Conservation (phyloP, 2,888 invertebrate genomes). For the Pteria penguin region DNA sequence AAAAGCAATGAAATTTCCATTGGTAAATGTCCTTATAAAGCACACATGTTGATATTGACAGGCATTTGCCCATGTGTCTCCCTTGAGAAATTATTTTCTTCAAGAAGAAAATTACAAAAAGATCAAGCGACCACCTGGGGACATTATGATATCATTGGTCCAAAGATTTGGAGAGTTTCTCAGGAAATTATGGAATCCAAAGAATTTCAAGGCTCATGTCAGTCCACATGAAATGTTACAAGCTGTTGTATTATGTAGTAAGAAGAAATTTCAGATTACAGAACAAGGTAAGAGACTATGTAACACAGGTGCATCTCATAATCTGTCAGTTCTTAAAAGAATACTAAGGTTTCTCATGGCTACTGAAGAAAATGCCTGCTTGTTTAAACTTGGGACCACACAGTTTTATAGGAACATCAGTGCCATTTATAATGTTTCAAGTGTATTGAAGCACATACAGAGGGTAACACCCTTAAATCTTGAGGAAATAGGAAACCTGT, state of each 20-base stretch:
- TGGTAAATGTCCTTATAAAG: too few relatives aligned
- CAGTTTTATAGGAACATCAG: too few relatives aligned
- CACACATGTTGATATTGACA: conserved; percentile 81
- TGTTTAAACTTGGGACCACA: too few relatives aligned
- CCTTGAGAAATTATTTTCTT: conserved; percentile 96
- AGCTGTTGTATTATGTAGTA: conserved; percentile 97
- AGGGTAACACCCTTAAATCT: too few relatives aligned
- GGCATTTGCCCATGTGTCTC: conserved; percentile 96
- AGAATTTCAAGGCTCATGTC: conserved; percentile 99
- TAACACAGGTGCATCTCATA: too few relatives aligned
- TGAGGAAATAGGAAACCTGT: too few relatives aligned
- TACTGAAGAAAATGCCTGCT: too few relatives aligned
- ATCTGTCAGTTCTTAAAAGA: too few relatives aligned
- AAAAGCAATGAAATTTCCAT: too few relatives aligned
- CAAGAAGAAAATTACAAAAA: conserved; percentile 93
- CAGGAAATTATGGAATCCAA: conserved; percentile 98
- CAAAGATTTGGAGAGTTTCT: conserved; percentile 94
- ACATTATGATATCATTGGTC: conserved; percentile 94
- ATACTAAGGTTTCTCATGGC: too few relatives aligned
- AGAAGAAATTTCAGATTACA: conserved; percentile 98
- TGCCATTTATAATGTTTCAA: too few relatives aligned
- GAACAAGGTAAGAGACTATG: conserved; percentile 98
- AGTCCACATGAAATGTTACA: conserved; percentile 99
- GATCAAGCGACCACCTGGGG: conserved; percentile 94
- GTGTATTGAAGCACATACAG: too few relatives aligned